A percentile compares a stretch with the other conserved stretches of the same genome.
Evolutionary conservation across 2,113 vertebrate genomes (phyloP).

Genomic region (Pongo abelii): DNA sequence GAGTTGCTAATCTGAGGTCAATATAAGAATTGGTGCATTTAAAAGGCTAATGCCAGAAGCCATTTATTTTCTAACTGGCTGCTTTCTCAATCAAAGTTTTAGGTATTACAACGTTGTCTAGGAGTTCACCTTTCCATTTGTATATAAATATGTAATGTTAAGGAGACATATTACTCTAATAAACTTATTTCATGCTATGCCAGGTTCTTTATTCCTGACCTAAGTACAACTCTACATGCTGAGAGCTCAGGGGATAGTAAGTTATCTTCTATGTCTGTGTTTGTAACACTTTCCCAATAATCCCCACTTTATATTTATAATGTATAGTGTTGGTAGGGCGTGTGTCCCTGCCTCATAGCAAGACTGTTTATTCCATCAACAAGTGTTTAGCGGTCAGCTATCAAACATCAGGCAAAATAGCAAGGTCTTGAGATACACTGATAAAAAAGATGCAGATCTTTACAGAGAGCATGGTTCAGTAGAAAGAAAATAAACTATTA

Average conservation of each 20-base stretch:
- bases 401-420: background rate
- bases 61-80: background rate
- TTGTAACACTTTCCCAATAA: background rate
- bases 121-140: background rate
- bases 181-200: background rate
- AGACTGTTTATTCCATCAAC: background rate
- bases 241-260: background rate
- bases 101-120: background rate
- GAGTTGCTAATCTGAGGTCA: background rate
- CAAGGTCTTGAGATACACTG: background rate
- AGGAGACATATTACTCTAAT: background rate
- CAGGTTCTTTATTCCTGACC: background rate
- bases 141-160: background rate
- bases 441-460: background rate
- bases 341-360: background rate
- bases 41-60: background rate
- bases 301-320: background rate
- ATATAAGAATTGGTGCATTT: background rate
- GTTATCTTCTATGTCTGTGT: background rate
- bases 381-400: background rate
- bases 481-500: background rate
- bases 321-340: fast-evolving
- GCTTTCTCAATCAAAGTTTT: background rate
- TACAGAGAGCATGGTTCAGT: background rate
- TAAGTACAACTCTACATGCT: background rate